Conservation (phyloP, 2,888 invertebrate species). For the Elmis aenea region DNA sequence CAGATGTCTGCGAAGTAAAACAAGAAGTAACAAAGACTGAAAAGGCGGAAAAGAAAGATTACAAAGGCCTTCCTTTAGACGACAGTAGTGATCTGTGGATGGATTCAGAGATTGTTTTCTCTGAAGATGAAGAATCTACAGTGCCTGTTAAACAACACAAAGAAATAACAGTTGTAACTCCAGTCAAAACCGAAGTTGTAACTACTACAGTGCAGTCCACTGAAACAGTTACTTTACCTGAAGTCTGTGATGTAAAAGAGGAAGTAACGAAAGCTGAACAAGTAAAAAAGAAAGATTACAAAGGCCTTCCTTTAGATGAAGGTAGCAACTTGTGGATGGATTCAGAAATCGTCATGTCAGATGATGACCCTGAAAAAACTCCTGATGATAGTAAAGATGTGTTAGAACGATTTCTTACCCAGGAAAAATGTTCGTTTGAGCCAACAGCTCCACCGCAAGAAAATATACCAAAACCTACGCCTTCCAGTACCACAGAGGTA, state of each 20-base stretch:
- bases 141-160: not conserved
- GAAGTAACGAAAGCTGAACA: not conserved
- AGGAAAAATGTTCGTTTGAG: too few species aligned
- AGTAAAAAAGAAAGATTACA: constrained; percentile 11
- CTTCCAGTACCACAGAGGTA: too few species aligned
- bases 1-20: not conserved
- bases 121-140: constrained; percentile 7
- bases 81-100: constrained; percentile 25
- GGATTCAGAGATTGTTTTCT: constrained; percentile 11
- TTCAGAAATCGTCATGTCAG: constrained; percentile 14
- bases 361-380: too few species aligned
- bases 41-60: constrained; percentile 7
- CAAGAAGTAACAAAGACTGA: not conserved
- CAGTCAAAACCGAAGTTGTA: not conserved
- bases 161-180: constrained; percentile 3
- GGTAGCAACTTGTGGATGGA: constrained; percentile 14
- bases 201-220: too few species aligned
- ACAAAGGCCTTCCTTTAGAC: constrained; percentile 25
- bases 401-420: too few species aligned
- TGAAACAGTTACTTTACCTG: constrained; percentile 8
- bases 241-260: not conserved
- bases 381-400: too few species aligned
- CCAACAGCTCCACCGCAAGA: too few species aligned
- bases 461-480: too few species aligned
- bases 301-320: constrained; percentile 24